Evolutionary conservation across 2,797 vertebrate species (phyloP).

Genomic region (Phoeniculus purpureus): DNA sequence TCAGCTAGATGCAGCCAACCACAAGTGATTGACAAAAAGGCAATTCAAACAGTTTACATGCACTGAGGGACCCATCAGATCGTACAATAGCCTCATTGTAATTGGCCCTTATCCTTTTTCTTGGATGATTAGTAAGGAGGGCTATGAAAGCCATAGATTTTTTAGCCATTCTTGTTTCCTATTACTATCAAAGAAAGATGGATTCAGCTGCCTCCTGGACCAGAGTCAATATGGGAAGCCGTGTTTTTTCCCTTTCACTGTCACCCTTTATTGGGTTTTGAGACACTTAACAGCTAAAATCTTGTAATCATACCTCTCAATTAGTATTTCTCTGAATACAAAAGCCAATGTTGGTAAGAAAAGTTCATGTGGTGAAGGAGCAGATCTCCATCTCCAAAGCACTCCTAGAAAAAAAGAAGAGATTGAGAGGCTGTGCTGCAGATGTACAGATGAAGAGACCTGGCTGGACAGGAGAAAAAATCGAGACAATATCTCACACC

Average conservation of each 20-base stretch:
- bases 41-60: background rate
- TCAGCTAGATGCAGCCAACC: background rate
- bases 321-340: background rate
- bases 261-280: background rate
- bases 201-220: background rate
- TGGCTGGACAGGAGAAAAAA: background rate
- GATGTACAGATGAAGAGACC: background rate
- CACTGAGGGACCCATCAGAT: background rate
- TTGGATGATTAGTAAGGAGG: background rate
- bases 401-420: background rate
- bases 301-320: background rate
- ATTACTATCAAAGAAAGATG: background rate
- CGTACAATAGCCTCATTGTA: background rate
- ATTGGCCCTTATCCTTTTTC: background rate
- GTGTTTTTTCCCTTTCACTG: background rate
- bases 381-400: background rate
- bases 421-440: background rate
- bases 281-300: background rate
- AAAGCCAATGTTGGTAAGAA: background rate
- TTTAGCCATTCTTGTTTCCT: background rate
- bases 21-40: background rate
- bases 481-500: background rate
- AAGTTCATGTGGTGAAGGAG: background rate
- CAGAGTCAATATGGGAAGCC: background rate
- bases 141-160: background rate